A percentile compares a stretch with the other conserved stretches of the same genome.
Evolutionary conservation across 2,113 vertebrate species (phyloP).

Genomic region (Galeopterus variegatus): DNA sequence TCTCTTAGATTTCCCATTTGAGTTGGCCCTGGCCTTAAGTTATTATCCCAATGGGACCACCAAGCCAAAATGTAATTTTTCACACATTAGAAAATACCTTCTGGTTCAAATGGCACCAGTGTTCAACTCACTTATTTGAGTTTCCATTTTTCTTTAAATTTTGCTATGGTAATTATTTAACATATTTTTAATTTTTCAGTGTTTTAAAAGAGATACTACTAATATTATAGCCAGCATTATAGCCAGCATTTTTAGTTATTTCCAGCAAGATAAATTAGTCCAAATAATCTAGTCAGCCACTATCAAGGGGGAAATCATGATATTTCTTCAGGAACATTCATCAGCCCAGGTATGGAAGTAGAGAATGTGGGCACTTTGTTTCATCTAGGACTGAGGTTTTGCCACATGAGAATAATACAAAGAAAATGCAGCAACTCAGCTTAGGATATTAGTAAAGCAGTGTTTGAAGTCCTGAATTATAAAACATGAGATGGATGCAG

Average conservation of each 20-base stretch:
- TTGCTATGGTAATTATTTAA: neutral
- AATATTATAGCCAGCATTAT: conserved; percentile 23
- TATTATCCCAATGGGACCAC: neutral
- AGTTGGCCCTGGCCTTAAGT: neutral
- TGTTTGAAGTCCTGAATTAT: conserved; percentile 48
- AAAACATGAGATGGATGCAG: conserved; percentile 18
- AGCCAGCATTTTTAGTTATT: neutral
- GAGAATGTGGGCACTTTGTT: conserved; percentile 37
- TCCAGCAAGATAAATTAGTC: neutral
- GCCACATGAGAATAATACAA: conserved; percentile 7
- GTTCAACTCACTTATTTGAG: neutral
- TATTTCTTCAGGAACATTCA: conserved; percentile 37
- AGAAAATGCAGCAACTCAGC: neutral
- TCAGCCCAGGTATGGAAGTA: neutral
- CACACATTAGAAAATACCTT: conserved; percentile 8
- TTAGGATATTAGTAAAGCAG: neutral
- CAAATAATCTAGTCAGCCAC: conserved; percentile 23
- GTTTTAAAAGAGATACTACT: neutral
- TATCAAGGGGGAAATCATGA: conserved; percentile 19
- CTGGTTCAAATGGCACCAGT: neutral
- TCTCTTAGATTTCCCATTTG: neutral
- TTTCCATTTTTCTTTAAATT: conserved; percentile 20
- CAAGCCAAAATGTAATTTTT: conserved; percentile 12
- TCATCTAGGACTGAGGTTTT: neutral
- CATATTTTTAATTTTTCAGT: neutral